Evolutionary conservation across 1,140 invertebrate species (phyloP), one percentile per base, ranked within the genome.

Genomic region (Macrotrachela quadricornifera): DNA sequence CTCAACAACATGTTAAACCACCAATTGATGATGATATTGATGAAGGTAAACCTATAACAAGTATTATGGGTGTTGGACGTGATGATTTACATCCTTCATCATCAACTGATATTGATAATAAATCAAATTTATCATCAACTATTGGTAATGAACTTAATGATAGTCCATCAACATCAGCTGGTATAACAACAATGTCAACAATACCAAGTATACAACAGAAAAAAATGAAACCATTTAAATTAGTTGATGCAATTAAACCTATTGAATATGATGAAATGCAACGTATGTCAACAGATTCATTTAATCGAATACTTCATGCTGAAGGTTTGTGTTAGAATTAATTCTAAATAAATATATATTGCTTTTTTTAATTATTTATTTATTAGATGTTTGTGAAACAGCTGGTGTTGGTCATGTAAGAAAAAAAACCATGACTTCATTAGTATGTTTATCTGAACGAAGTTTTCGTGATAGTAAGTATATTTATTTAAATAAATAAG

Each of bases 261-360:
- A 40, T 67, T 17, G 55, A 61, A 12, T 39, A 39, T 12, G 59
- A 60, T 10, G 45, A 53, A 15, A 40, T 59, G 40, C 61, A 64
- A n/a, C 21, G 53, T 30, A 60, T 90, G 63, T 73, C 83, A 50
- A 54, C 79, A 0, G 76, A 77, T 63, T 77, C 85, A 1, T 78
- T 92, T 0, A 73, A 77, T 40, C 74, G 87, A 53, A 81, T 95
- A 46, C 69, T 95, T 1, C 65, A 75, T 39, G 76, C 80, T 0
- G 85, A 90, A 59, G 68, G 71, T 73, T n/a, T n/a, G n/a, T n/a
- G n/a, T n/a, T n/a, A n/a, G 49, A 30, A 49, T 41, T 49, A 49
- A 50, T 46, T 41, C 50, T 37, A 38, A 16, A 37, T n/a, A 10
- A 50, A 6, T 30, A 49, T 9, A 18, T 36, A 36, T 39, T 18